Evolutionary conservation across 1,140 invertebrate species (phyloP), one percentile per base, ranked within the genome.

Genomic region (Cataglyphis hispanica): DNA sequence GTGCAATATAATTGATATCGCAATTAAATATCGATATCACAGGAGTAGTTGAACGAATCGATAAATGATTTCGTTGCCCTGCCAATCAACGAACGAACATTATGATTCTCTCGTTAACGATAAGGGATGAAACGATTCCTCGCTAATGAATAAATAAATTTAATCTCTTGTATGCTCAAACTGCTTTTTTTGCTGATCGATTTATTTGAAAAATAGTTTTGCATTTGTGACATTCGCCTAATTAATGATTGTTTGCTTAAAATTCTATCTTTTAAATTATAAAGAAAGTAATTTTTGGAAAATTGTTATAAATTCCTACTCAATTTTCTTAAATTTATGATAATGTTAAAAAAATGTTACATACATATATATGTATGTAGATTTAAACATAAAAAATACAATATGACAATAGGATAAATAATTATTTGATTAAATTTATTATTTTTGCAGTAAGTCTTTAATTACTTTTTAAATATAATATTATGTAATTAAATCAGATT

Each of bases 1-100:
- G 31, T n/a, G 67, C 40, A 25, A 83, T 72, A 83, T 83, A 83
- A 83, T 83, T 83, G 78, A 72, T 50, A 50, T 50, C 16, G 78
- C 67, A 83, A 83, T 83, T 83, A 83, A 83, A 83, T 83, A 83
- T 83, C 78, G 78, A 83, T 74, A 83, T 31, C 34, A 56, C 37
- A 53, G 13, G 37, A 83, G 37, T 43, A 34, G 16, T n/a, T 72
- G 78, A 60, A 83, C 37, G 25, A 74, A 74, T 83, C 67, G 22
- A 83, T 83, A 83, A 83, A 60, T 22, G 78, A 19, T 60, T 60
- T 60, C 37, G 53, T 72, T 83, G 53, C 50, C n/a, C 37, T 46
- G 78, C 53, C 78, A 83, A 83, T 83, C 78, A 83, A 72, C 53
- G 53, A n/a, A 61, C 53, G 66, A 16, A 43, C 11, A 27, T 37